Evolutionary conservation across 2,797 vertebrate species (phyloP).

Genomic region (Rhabdomys pumilio): DNA sequence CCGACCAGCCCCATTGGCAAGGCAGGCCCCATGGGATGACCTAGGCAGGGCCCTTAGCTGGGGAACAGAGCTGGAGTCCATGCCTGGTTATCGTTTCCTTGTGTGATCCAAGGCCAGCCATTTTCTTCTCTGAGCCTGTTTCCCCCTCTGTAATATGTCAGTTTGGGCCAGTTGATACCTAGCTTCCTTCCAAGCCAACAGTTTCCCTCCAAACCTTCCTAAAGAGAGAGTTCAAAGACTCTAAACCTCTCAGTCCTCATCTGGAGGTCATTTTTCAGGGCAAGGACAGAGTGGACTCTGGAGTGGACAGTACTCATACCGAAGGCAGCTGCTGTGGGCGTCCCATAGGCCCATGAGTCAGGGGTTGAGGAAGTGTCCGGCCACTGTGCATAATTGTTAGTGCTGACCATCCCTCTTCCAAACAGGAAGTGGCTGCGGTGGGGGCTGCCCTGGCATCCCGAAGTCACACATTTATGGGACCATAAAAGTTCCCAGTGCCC

Average conservation of each 20-base stretch:
- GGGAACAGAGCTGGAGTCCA: conserved; percentile 32
- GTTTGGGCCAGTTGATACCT: not conserved
- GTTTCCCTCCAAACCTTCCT: not conserved
- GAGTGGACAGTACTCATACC: conserved; percentile 24
- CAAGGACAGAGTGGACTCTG: not conserved
- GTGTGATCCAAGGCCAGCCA: conserved; percentile 1
- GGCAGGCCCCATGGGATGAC: conserved; percentile 47
- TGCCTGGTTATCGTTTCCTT: not conserved
- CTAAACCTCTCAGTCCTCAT: conserved; percentile 20
- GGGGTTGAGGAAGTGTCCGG: conserved; percentile 68
- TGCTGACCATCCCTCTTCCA: conserved; percentile 79
- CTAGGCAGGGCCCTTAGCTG: conserved; percentile 53
- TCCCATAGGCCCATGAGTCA: conserved; percentile 73
- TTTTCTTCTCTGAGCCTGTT: conserved; percentile 65
- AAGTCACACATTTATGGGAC: conserved; percentile 80
- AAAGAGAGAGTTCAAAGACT: conserved; percentile 43
- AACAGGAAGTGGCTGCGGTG: conserved; percentile 84
- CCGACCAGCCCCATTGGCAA: conserved; percentile 5
- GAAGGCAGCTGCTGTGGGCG: conserved; percentile 41
- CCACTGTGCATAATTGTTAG: conserved; percentile 80
- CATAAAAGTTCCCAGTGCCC: conserved; percentile 71
- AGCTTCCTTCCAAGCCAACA: not conserved
- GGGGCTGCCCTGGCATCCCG: conserved; percentile 74
- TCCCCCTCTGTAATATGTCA: conserved; percentile 56
- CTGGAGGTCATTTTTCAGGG: conserved; percentile 48